These are phyloP conservation scores for Probosciger aterrimus DNA, from an alignment of 2,113 vertebrate species.

Conservation along the genomic window DNA sequence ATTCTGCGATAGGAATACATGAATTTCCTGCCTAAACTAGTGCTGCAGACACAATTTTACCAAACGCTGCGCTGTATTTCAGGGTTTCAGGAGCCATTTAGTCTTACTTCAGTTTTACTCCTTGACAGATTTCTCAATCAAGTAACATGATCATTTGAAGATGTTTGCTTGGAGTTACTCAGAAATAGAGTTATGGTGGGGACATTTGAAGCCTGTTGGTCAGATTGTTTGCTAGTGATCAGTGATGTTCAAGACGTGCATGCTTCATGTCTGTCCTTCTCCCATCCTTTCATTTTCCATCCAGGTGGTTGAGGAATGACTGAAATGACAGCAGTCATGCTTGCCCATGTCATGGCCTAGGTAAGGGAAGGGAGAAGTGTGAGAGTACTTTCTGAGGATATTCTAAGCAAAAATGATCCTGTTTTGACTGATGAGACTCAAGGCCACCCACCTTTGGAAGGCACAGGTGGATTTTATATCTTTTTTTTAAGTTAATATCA, in stretches of 20 bases:
- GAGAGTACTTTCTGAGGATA: not conserved
- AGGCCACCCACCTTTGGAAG: not conserved
- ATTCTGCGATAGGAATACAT: not conserved
- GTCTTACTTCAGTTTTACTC: not conserved
- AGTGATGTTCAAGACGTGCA: rapidly evolving
- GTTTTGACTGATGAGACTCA: not conserved
- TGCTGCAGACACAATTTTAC: not conserved
- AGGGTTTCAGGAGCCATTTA: not conserved
- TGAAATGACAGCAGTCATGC: not conserved
- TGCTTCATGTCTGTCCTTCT: not conserved
- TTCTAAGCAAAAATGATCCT: not conserved
- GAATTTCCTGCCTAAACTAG: not conserved
- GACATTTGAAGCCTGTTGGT: not conserved
- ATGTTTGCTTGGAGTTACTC: not conserved
- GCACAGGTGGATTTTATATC: not conserved
- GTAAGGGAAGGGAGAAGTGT: not conserved
- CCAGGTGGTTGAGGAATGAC: not conserved
- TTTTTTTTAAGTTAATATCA: not conserved
- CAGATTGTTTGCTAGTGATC: not conserved
- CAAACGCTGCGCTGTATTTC: not conserved
- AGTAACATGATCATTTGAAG: not conserved
- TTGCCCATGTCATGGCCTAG: not conserved
- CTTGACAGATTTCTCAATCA: not conserved
- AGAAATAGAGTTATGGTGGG: not conserved
- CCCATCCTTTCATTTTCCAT: not conserved